Conservation (phyloP, 2,113 vertebrate genomes). For the Enhydra lutris region DNA sequence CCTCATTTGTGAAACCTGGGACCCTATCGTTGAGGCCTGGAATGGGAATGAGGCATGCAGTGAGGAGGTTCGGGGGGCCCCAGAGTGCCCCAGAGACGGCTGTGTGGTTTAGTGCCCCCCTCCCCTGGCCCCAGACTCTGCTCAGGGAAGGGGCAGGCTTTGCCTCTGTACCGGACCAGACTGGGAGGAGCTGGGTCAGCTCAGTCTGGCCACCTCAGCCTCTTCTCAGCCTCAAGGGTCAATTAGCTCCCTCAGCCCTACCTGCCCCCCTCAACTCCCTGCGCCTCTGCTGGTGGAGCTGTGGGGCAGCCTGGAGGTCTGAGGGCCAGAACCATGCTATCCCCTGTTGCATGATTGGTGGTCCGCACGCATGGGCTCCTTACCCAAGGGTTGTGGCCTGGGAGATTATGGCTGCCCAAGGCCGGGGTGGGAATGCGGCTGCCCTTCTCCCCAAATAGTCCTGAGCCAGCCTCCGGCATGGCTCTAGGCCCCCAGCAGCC, state of each 20-base stretch:
- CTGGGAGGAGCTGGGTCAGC: not conserved
- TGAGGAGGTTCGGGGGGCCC: not conserved
- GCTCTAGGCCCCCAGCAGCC: not conserved
- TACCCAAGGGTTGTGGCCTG: not conserved
- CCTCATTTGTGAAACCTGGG: not conserved
- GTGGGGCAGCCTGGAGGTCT: not conserved
- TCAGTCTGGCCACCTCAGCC: conserved; percentile 48
- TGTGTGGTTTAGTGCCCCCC: not conserved
- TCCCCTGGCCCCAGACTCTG: not conserved
- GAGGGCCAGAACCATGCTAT: not conserved
- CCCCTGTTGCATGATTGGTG: not conserved
- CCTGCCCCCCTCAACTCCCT: not conserved
- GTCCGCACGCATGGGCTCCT: not conserved
- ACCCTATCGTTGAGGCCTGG: not conserved
- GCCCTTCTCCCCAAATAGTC: not conserved
- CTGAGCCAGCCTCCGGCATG: not conserved
- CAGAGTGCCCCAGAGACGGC: not conserved
- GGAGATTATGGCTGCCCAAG: not conserved
- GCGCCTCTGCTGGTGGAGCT: not conserved
- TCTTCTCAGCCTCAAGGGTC: conserved; percentile 52
- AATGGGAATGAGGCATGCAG: not conserved
- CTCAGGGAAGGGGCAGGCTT: not conserved
- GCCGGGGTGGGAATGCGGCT: not conserved
- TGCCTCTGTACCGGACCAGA: not conserved
- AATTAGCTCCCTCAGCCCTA: conserved; percentile 46